Conservation (phyloP, 2,797 vertebrate genomes). For the Brachymystax lenok region DNA sequence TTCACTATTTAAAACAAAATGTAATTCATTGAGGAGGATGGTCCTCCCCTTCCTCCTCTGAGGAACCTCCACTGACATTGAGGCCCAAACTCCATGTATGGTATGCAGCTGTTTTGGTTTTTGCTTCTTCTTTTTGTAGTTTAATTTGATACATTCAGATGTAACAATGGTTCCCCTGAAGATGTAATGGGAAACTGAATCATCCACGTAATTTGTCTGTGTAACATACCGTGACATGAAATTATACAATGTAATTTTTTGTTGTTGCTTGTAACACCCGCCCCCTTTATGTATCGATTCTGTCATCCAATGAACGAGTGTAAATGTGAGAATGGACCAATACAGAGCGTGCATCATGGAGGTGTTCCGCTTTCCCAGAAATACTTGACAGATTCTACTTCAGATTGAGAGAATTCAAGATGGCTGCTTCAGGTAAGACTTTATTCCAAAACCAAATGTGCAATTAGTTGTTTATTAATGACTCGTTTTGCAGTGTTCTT, state of each 20-base stretch:
- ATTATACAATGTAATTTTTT: neutral
- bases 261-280: conserved; percentile 28
- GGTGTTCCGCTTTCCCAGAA: conserved; percentile 72
- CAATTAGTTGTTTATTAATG: conserved; percentile 1
- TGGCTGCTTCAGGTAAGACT: conserved; percentile 82
- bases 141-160: too few relatives aligned
- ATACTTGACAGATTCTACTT: conserved; percentile 78
- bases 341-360: conserved; percentile 52
- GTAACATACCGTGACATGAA: neutral
- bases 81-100: too few relatives aligned
- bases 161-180: too few relatives aligned
- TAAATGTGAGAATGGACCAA: conserved; percentile 56
- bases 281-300: conserved; percentile 50
- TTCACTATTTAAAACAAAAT: too few relatives aligned
- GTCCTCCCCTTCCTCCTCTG: too few relatives aligned
- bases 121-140: too few relatives aligned
- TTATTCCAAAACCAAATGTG: conserved; percentile 57
- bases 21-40: too few relatives aligned
- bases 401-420: conserved; percentile 80
- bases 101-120: too few relatives aligned
- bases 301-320: conserved; percentile 61
- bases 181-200: too few relatives aligned
- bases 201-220: neutral
- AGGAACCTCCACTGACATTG: too few relatives aligned
- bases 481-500: neutral